phyloP scores from a whole-genome alignment of 1,140 invertebrate genomes.

The Schlechtendalia chinensis region DNA sequence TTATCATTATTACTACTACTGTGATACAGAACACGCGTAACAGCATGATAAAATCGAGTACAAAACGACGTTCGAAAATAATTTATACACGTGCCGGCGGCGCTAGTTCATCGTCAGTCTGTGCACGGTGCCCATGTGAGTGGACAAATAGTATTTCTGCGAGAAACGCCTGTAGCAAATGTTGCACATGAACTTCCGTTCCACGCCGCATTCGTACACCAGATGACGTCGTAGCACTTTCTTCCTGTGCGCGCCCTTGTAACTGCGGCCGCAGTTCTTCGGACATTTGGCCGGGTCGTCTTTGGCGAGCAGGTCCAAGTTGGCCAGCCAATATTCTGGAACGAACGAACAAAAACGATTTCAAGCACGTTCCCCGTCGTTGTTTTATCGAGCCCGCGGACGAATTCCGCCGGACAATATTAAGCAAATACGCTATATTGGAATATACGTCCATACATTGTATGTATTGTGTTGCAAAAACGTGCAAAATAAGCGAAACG shows the following conservation, averaged over 20 bases:
- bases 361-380: not conserved
- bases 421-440: no score
- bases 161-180: conserved; percentile 55
- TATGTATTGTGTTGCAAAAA: no score
- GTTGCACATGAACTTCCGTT: conserved; percentile 56
- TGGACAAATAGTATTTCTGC: conserved; percentile 54
- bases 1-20: no score
- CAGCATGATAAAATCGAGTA: no score
- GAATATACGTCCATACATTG: not conserved
- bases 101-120: conserved; percentile 3
- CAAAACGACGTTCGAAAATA: no score
- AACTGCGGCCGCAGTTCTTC: conserved; percentile 56
- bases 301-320: conserved; percentile 33
- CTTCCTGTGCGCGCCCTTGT: conserved; percentile 51
- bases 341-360: not conserved
- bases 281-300: conserved; percentile 42
- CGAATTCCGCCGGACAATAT: no score
- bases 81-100: no score
- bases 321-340: conserved; percentile 33
- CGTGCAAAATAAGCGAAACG: no score
- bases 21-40: no score
- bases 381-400: no score
- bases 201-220: conserved; percentile 56
- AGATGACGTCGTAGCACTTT: conserved; percentile 51
- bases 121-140: conserved; percentile 52